Percentiles rank a stretch among this genome's conserved stretches.
Evolutionary conservation across 2,113 vertebrate genomes (phyloP).

Genomic region (Odontesthes bonariensis): DNA sequence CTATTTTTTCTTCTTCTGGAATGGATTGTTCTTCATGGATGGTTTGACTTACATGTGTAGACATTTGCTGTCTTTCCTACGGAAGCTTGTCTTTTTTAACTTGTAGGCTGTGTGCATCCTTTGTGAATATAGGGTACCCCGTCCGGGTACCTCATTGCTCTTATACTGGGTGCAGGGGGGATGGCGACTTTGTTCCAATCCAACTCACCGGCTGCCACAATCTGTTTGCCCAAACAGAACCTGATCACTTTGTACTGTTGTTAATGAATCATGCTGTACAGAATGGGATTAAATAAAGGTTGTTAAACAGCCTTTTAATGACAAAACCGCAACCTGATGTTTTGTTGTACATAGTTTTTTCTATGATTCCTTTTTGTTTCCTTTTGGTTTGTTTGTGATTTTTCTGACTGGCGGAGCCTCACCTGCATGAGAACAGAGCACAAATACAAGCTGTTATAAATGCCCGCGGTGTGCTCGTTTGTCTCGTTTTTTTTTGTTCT

Average conservation of each 20-base stretch:
- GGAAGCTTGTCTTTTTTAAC: conserved; percentile 94
- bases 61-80: conserved; percentile 96
- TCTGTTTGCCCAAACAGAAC: conserved; percentile 88
- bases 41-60: conserved; percentile 94
- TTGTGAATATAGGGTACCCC: conserved; percentile 86
- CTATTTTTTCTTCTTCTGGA: conserved; percentile 94
- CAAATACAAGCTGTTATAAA: conserved; percentile 82
- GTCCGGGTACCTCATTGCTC: conserved; percentile 86
- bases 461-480: conserved; percentile 65
- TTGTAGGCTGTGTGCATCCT: conserved; percentile 90
- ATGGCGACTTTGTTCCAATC: conserved; percentile 84
- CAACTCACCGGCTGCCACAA: conserved; percentile 89
- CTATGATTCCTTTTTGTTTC: conserved; percentile 77
- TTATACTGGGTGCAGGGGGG: conserved; percentile 49
- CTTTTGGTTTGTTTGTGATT: conserved; percentile 65
- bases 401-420: conserved; percentile 71
- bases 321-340: conserved; percentile 84
- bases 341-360: conserved; percentile 94
- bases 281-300: conserved; percentile 82
- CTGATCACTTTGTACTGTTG: conserved; percentile 89
- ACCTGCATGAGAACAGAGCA: conserved; percentile 80
- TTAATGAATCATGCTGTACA: conserved; percentile 92
- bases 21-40: conserved; percentile 93
- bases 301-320: conserved; percentile 87
- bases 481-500: conserved; percentile 73